Percentiles rank a stretch among this genome's conserved stretches.
Evolutionary conservation across 1,140 invertebrate genomes (phyloP).

Genomic region (Platyura marginata): DNA sequence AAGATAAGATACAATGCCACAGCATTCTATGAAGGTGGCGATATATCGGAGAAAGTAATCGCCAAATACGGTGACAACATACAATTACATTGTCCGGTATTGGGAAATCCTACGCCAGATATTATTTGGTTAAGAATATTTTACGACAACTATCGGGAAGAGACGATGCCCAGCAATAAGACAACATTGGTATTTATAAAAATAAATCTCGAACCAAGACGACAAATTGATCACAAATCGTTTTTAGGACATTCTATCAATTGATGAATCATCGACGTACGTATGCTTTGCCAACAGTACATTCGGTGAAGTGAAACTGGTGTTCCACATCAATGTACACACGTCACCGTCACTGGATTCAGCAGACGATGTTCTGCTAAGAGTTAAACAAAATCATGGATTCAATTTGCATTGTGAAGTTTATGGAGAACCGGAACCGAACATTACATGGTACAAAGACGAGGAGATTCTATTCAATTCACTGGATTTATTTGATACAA

Average conservation of each 20-base stretch:
- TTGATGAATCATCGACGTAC: background rate
- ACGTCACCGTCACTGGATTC: background rate
- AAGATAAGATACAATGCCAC: too few relatives aligned
- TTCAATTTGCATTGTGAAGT: conserved; percentile 23
- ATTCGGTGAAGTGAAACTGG: background rate
- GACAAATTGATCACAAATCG: too few relatives aligned
- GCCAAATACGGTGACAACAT: background rate
- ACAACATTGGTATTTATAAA: background rate
- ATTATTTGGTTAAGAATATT: conserved; percentile 7
- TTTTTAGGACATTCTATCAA: too few relatives aligned
- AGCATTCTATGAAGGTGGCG: too few relatives aligned
- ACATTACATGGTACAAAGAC: conserved; percentile 23
- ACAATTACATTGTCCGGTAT: background rate
- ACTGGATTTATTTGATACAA: too few relatives aligned
- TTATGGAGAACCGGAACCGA: conserved; percentile 27
- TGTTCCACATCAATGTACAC: background rate
- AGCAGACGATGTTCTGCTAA: background rate
- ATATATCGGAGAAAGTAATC: background rate
- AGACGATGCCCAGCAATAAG: background rate
- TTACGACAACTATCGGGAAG: background rate
- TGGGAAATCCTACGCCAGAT: background rate
- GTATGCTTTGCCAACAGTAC: background rate
- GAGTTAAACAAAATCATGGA: background rate
- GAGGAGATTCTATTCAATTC: background rate
- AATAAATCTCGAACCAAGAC: too few relatives aligned